Conservation (phyloP, 2,888 invertebrate genomes). For the Gnatocerus cornutus region DNA sequence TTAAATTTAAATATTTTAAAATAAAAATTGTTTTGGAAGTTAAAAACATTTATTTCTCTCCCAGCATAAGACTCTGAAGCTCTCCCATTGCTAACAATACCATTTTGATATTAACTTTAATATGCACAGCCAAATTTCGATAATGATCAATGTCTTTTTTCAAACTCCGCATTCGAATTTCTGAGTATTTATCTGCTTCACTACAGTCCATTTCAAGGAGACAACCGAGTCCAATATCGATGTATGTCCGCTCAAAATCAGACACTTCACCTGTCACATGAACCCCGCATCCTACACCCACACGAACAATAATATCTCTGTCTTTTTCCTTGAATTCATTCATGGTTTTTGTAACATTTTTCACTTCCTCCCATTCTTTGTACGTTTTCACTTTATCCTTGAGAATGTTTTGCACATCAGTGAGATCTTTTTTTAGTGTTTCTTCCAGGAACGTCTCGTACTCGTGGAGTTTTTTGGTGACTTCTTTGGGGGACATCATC, state of each 20-base stretch:
- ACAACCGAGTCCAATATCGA: constrained; percentile 67
- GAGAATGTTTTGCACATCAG: constrained; percentile 63
- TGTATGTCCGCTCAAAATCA: constrained; percentile 61
- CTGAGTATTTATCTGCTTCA: constrained; percentile 68
- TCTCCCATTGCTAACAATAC: constrained; percentile 68
- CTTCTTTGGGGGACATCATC: constrained; percentile 55
- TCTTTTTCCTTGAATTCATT: constrained; percentile 64
- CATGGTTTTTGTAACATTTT: constrained; percentile 61
- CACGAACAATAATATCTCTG: constrained; percentile 59
- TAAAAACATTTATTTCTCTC: constrained; percentile 21
- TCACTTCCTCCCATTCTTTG: constrained; percentile 67
- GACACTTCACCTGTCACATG: constrained; percentile 62
- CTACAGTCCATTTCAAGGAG: constrained; percentile 67
- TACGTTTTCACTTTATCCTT: constrained; percentile 59
- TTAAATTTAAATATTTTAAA: constrained; percentile 66
- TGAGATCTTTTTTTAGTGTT: constrained; percentile 66
- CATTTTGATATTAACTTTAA: constrained; percentile 69
- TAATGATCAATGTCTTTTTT: constrained; percentile 67
- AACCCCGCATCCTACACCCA: constrained; percentile 61
- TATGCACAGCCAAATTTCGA: constrained; percentile 66
- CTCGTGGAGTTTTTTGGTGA: constrained; percentile 62
- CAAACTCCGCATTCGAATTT: constrained; percentile 65
- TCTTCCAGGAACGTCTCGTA: constrained; percentile 67
- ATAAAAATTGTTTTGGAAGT: constrained; percentile 63
- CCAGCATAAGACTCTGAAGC: constrained; percentile 55